These are phyloP conservation scores for Scrobipalpa costella DNA, from an alignment of 2,888 invertebrate genomes.

Conservation along the genomic window DNA sequence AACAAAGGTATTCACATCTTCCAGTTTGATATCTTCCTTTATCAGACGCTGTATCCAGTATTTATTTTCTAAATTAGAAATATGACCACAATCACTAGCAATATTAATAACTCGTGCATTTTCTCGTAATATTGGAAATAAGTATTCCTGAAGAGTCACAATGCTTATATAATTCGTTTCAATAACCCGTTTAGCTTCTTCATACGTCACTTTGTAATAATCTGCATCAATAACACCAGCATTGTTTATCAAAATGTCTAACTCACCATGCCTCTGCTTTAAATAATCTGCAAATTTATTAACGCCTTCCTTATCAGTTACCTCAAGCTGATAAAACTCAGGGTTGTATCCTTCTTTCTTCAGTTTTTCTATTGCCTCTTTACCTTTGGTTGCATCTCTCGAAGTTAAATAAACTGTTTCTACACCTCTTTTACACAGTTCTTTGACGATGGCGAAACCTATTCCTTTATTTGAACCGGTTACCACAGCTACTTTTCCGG, in stretches of 20 bases:
- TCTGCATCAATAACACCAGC: slow-evolving; percentile 39
- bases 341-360: slow-evolving; percentile 71
- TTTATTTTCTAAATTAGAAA: slow-evolving; percentile 38
- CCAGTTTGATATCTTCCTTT: slow-evolving; percentile 34
- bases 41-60: slow-evolving; percentile 40
- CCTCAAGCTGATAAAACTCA: slow-evolving; percentile 43
- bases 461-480: slow-evolving; percentile 86
- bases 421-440: slow-evolving; percentile 81
- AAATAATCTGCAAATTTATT: slow-evolving; percentile 39
- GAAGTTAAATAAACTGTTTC: slow-evolving; percentile 83
- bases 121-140: slow-evolving; percentile 39
- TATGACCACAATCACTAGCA: too few species aligned
- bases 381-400: slow-evolving; percentile 76
- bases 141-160: slow-evolving; percentile 39
- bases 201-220: slow-evolving; percentile 37
- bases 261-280: slow-evolving; percentile 40
- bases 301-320: slow-evolving; percentile 40
- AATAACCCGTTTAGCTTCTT: slow-evolving; percentile 41
- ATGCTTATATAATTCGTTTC: slow-evolving; percentile 42
- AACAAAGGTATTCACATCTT: slow-evolving; percentile 41
- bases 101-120: slow-evolving; percentile 43
- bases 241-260: slow-evolving; percentile 48
- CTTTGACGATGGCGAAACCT: slow-evolving; percentile 82
- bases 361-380: slow-evolving; percentile 75
- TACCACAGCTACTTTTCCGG: slow-evolving; percentile 56